Conservation (phyloP, 2,888 invertebrate species). For the Nebria salina region DNA sequence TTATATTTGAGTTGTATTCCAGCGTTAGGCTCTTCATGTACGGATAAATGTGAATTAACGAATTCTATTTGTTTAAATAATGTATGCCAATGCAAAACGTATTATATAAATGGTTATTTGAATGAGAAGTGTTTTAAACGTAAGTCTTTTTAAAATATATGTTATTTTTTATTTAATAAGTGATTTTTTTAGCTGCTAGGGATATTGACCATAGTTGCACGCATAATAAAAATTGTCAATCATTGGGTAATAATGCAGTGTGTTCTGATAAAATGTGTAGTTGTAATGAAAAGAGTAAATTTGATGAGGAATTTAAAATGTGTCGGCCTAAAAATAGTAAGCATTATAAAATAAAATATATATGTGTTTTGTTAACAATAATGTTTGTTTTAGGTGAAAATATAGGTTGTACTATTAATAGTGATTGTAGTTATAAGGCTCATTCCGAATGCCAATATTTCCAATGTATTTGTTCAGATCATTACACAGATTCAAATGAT, state of each 20-base stretch:
- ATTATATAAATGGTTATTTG: not conserved
- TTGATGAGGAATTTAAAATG: not conserved
- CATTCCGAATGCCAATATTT: not conserved
- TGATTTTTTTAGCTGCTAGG: not conserved
- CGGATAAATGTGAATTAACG: not conserved
- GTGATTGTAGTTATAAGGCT: not conserved
- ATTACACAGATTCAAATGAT: not conserved
- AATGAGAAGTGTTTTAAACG: not conserved
- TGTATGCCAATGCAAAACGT: not conserved
- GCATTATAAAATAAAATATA: not conserved
- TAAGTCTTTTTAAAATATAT: not conserved
- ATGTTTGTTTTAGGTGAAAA: not conserved
- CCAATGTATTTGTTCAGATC: not conserved
- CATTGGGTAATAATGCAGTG: not conserved
- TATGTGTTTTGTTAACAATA: not conserved
- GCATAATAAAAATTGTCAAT: not conserved
- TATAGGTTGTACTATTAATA: not conserved
- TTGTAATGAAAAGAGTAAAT: not conserved
- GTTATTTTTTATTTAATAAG: not conserved
- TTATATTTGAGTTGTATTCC: not conserved
- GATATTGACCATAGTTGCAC: not conserved
- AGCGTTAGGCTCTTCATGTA: not conserved
- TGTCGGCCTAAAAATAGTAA: not conserved
- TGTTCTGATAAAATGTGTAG: not conserved
- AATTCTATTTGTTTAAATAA: not conserved